Base-by-base conservation (phyloP, 2,888 invertebrate species). In the Siphonodentalium dalli region DNA sequence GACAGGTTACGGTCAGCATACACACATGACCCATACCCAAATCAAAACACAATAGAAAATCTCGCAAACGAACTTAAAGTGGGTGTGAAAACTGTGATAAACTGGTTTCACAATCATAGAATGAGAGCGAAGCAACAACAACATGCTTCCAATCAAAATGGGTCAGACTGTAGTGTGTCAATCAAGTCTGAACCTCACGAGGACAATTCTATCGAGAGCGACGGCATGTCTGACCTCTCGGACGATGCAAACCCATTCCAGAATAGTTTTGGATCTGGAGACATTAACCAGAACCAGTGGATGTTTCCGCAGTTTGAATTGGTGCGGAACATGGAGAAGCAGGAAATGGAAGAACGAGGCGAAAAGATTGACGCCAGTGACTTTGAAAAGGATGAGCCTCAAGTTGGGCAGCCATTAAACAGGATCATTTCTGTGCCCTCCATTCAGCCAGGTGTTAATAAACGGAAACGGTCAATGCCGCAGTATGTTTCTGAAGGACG, bases 41-140 rank as follows among this genome's bases (percentile, higher is more conserved):
- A 93, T 81, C 91, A 95, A 75, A 91, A 92, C 23, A 94, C 95
- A 53, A 95, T 98, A 65, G 97, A 98, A 80, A 94, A 94, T 77
- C 86, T 99, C 54, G 95, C 97, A 27, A 87, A 88, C 27, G 95
- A 96, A 82, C 85, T 99, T 50, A 91, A 90, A 8, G 86, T 99
- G 34, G 92, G 94, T 6, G 90, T 95, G 44, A 87, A 98, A 68
- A 98, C 98, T 48, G 97, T 99, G 74, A 96, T 96, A 58, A 99
- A 99, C 83, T 99, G 99, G 99, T 99, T 99, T 86, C 98, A 99
- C 86, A 99, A 99, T 82, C 97, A 99, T 81, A 89, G 99, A 71
- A 99, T 99, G 94, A 87, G 99, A 61, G 87, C 95, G 78, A 97
- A 97, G 53, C 80, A 81, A 50, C 79, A 79, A 54, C 72, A 74